Conservation (phyloP, 2,888 invertebrate genomes). For the Acleris sparsana region DNA sequence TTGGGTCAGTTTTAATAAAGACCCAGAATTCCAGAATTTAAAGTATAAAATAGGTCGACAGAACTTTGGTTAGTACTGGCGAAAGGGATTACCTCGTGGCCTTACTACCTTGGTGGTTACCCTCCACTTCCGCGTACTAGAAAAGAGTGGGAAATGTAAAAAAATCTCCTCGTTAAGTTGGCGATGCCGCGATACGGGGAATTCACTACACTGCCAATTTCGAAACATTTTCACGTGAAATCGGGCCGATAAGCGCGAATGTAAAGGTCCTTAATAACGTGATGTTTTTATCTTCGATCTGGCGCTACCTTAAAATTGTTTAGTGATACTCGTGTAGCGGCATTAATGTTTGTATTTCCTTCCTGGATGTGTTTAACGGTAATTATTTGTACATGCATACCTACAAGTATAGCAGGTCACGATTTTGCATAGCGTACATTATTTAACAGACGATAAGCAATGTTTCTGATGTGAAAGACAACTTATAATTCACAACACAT, state of each 20-base stretch:
- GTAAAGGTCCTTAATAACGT: constrained; percentile 28
- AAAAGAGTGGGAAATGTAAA: constrained; percentile 61
- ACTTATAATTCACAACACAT: no score
- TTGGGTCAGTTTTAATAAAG: no score
- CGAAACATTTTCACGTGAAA: constrained; percentile 46
- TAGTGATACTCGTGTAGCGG: constrained; percentile 3
- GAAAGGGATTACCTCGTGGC: no score
- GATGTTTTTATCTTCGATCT: constrained; percentile 24
- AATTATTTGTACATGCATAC: no score
- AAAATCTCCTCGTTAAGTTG: constrained; percentile 62
- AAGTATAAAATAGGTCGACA: no score
- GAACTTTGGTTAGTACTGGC: no score
- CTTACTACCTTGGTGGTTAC: constrained; percentile 38
- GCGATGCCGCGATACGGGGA: constrained; percentile 47
- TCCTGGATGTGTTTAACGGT: background rate
- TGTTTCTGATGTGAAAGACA: no score
- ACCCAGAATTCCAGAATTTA: no score
- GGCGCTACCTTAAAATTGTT: constrained; percentile 28
- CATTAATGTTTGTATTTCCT: constrained; percentile 1
- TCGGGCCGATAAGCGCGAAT: constrained; percentile 26
- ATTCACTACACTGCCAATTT: constrained; percentile 42
- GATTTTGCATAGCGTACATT: background rate
- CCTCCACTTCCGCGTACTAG: constrained; percentile 44
- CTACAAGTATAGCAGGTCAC: background rate
- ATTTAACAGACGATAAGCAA: no score